These are phyloP conservation scores for Sceloporus tristichus DNA, from an alignment of 2,113 vertebrate species.

Conservation along the genomic window DNA sequence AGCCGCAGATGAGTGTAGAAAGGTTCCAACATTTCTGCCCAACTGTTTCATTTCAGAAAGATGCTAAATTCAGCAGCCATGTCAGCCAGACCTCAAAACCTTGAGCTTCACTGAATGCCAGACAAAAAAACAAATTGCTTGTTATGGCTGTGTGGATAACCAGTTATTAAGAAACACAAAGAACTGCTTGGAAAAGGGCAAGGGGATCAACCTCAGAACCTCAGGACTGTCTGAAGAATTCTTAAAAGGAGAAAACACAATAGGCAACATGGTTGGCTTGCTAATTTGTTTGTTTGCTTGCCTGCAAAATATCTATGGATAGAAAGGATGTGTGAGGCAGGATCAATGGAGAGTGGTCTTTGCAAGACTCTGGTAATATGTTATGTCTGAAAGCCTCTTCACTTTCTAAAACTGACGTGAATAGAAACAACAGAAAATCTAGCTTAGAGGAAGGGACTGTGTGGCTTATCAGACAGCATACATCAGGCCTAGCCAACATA, in stretches of 20 bases:
- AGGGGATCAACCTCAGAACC: no score
- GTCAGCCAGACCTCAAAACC: conserved; percentile 33
- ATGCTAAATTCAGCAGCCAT: conserved; percentile 28
- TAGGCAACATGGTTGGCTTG: background rate
- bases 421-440: background rate
- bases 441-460: background rate
- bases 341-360: background rate
- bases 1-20: background rate
- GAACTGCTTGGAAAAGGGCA: background rate
- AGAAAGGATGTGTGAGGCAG: background rate
- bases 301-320: background rate
- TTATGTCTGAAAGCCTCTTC: background rate
- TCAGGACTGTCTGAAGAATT: background rate
- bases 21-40: background rate
- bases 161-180: background rate
- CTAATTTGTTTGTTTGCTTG: background rate
- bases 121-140: conserved; percentile 9
- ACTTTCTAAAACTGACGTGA: background rate
- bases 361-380: background rate
- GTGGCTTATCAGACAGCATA: background rate
- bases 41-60: conserved; percentile 18
- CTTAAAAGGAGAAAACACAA: background rate
- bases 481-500: background rate
- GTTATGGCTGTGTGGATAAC: background rate
- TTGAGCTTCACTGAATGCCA: background rate